phyloP scores from a whole-genome alignment of 2,113 vertebrate genomes.

The Phalacrocorax carbo region DNA sequence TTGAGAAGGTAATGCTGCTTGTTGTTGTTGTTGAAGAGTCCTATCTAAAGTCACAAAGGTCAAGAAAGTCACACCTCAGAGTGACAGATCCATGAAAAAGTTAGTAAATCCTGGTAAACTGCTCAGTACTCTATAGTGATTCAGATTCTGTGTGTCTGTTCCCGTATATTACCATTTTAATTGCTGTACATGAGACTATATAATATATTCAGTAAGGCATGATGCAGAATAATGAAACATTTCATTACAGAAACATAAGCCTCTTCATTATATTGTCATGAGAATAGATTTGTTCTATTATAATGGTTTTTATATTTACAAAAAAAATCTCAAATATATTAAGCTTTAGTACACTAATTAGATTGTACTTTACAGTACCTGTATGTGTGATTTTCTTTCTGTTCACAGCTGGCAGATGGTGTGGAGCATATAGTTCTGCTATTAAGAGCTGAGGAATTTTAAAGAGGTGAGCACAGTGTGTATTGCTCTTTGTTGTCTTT shows the following conservation, averaged over 20 bases:
- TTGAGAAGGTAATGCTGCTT: not conserved
- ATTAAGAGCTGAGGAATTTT: conserved; percentile 37
- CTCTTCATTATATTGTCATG: conserved; percentile 24
- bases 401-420: conserved; percentile 56
- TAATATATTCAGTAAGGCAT: conserved; percentile 37
- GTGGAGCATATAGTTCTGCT: conserved; percentile 15
- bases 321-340: conserved; percentile 62
- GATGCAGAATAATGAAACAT: conserved; percentile 41
- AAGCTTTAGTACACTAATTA: conserved; percentile 67
- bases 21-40: not conserved
- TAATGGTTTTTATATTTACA: conserved; percentile 73
- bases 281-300: conserved; percentile 59
- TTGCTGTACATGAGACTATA: conserved; percentile 28
- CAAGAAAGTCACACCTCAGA: not conserved
- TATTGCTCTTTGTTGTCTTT: not conserved
- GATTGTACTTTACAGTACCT: conserved; percentile 52
- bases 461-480: not conserved
- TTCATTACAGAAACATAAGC: conserved; percentile 50
- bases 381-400: conserved; percentile 10
- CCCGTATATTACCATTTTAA: conserved; percentile 58
- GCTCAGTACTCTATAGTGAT: not conserved
- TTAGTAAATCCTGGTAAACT: not conserved
- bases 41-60: not conserved
- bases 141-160: conserved; percentile 22
- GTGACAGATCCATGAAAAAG: not conserved